Conservation (phyloP, 2,797 vertebrate species). For the Cyprinella venusta region DNA sequence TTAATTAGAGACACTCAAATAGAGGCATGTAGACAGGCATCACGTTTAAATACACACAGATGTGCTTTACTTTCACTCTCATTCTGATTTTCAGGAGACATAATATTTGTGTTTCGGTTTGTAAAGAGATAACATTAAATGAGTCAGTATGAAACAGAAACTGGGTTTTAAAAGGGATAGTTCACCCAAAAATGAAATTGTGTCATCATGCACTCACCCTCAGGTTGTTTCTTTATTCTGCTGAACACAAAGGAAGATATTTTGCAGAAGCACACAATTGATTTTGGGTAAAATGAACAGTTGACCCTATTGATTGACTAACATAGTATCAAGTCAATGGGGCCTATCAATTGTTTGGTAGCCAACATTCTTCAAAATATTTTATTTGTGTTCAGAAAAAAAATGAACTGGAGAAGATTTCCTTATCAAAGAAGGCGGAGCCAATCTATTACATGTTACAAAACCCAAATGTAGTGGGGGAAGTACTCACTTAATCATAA, state of each 20-base stretch:
- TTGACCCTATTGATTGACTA: too few relatives aligned
- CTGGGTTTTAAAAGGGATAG: neutral
- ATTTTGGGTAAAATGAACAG: too few relatives aligned
- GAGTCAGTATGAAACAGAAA: neutral
- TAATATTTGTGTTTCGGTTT: neutral
- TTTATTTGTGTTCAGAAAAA: too few relatives aligned
- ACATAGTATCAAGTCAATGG: too few relatives aligned
- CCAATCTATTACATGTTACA: neutral
- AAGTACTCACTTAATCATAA: slow-evolving; percentile 23
- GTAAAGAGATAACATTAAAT: neutral
- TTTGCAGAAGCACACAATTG: too few relatives aligned
- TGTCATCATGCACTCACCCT: too few relatives aligned
- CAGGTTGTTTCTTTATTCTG: too few relatives aligned
- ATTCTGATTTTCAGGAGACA: neutral
- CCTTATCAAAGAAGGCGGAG: neutral
- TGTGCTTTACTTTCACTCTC: slow-evolving; percentile 21
- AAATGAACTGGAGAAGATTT: neutral
- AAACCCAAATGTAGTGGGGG: slow-evolving; percentile 16
- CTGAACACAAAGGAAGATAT: too few relatives aligned
- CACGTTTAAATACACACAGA: neutral
- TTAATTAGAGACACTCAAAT: slow-evolving; percentile 47
- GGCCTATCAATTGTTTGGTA: too few relatives aligned
- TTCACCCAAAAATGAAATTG: too few relatives aligned
- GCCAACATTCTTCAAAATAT: too few relatives aligned
- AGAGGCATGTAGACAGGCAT: too few relatives aligned